Evolutionary conservation across 1,140 invertebrate species (phyloP), one percentile per base, ranked within the genome.

Genomic region (Pararge aegeria): DNA sequence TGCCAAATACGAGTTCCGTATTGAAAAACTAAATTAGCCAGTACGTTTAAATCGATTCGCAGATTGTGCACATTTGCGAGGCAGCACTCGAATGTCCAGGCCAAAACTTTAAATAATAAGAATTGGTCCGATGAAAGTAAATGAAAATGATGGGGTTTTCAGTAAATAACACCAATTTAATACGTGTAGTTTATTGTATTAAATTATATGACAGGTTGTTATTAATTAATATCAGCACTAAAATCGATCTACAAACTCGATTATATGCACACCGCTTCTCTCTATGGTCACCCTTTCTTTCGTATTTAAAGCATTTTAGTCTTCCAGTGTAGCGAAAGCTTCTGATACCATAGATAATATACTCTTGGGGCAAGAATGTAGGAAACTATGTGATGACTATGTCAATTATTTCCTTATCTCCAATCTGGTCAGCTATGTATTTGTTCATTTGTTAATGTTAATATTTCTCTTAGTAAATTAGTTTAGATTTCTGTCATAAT

Each of bases 371-470:
- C 78, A 78, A 75, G 70, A 84, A 76, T 70, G 64, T 86, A 87
- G 76, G 67, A 13, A 84, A 82, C 81, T 89, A 85, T 89, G 87
- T 89, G 87, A 89, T 89, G 73, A 87, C 83, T 84, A 77, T 87
- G 87, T 89, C 87, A 89, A 89, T 89, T 89, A 89, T 84, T 82
- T 85, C 79, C 70, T 77, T 74, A 75, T 82, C 78, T 71, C 80
- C 73, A 72, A 63, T 72, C 73, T 68, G 70, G 67, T 76, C 74
- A 71, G 64, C 75, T 75, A 71, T 60, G 48, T 72, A 55, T 67
- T 63, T 65, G 64, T 76, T 53, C 51, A 48, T 61, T 68, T 74
- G 40, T 16, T 65, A 70, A 71, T 66, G 18, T 72, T 64, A 72
- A 70, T 64, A 58, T 60, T 57, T 63, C 64, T 58, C 72, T 70